These are phyloP conservation scores for Platanista minor DNA, from an alignment of 2,113 vertebrate genomes.

Conservation along the genomic window DNA sequence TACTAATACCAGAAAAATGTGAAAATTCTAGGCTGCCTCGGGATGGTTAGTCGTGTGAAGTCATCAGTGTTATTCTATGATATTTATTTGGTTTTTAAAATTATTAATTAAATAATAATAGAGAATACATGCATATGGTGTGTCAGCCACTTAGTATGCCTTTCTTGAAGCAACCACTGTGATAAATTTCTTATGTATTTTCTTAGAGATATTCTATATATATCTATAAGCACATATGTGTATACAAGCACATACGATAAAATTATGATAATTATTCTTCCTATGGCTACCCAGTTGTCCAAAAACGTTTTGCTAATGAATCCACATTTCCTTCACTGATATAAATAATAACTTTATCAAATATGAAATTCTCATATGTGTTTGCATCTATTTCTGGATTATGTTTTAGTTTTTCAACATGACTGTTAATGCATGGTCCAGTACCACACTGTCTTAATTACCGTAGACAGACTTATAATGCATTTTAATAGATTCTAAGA, in stretches of 20 bases:
- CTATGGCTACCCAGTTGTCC: not conserved
- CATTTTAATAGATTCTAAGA: not conserved
- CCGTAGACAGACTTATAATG: not conserved
- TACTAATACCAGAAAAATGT: not conserved
- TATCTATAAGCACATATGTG: not conserved
- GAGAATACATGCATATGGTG: not conserved
- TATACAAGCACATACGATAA: not conserved
- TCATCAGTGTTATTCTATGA: not conserved
- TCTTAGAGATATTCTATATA: not conserved
- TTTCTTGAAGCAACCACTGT: not conserved
- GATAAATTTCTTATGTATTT: not conserved
- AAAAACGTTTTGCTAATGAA: not conserved
- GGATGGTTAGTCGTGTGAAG: not conserved
- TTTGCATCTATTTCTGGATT: not conserved
- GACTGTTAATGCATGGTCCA: not conserved
- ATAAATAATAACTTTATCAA: not conserved
- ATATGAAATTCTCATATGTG: not conserved
- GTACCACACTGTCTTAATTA: not conserved
- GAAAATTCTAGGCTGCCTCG: not conserved
- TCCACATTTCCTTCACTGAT: not conserved
- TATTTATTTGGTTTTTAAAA: not conserved
- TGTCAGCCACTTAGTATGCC: not conserved
- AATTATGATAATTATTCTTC: not conserved
- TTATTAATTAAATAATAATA: not conserved
- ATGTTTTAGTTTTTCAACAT: not conserved